Percentiles rank a stretch among this genome's conserved stretches.
phyloP scores from a whole-genome alignment of 2,797 vertebrate species.

The Rhinogobio ventralis region DNA sequence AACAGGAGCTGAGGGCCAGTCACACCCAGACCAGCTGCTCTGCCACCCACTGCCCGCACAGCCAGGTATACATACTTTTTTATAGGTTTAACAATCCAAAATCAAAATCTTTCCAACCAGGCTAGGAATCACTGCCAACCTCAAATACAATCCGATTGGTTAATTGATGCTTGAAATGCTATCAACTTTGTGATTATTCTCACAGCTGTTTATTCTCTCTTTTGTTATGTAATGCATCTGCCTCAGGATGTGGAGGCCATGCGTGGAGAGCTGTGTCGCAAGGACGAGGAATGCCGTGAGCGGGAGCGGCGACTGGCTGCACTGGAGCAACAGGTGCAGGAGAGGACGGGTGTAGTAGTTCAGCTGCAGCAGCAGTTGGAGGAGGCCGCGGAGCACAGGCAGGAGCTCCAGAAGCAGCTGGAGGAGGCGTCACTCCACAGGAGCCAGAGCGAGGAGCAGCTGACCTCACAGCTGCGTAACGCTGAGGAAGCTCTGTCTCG shows the following conservation, averaged over 20 bases:
- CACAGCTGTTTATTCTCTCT: neutral
- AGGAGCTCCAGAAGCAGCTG: constrained; percentile 80
- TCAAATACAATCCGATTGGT: neutral
- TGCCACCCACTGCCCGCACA: constrained; percentile 75
- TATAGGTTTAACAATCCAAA: neutral
- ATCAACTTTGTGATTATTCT: neutral
- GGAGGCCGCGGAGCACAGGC: constrained; percentile 80
- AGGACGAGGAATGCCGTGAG: constrained; percentile 82
- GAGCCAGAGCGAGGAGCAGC: constrained; percentile 80
- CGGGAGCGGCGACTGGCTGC: constrained; percentile 77
- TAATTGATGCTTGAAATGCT: neutral
- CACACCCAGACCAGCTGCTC: constrained; percentile 72
- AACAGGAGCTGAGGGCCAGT: constrained; percentile 85
- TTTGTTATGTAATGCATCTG: neutral
- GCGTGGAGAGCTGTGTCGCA: constrained; percentile 77
- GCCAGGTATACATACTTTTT: constrained; percentile 82
- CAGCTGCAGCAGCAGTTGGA: constrained; percentile 84
- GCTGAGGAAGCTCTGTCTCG: constrained; percentile 83
- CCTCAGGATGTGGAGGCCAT: constrained; percentile 69
- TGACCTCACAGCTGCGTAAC: constrained; percentile 80
- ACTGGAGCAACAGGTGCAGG: constrained; percentile 86
- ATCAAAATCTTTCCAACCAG: neutral
- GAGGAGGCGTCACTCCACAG: constrained; percentile 81
- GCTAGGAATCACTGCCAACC: neutral
- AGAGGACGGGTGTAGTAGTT: constrained; percentile 79